Evolutionary conservation across 2,797 vertebrate species (phyloP).

Genomic region (Coilia nasus): DNA sequence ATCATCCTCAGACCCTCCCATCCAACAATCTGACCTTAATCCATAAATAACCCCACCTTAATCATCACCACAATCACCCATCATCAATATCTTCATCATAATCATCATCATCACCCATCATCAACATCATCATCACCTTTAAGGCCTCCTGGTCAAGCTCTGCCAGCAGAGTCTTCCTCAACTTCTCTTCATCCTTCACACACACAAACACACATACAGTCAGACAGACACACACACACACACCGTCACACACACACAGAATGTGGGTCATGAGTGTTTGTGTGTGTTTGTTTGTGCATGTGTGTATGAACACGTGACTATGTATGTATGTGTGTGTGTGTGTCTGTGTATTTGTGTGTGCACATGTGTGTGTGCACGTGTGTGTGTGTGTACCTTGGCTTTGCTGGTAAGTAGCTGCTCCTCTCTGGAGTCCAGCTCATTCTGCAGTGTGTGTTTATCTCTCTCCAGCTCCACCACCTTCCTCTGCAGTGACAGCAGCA

Average conservation of each 20-base stretch:
- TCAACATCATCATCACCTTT: conserved; percentile 79
- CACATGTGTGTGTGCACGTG: neutral
- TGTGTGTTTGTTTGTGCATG: too few relatives aligned
- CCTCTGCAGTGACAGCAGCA: conserved; percentile 94
- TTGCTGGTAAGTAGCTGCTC: conserved; percentile 83
- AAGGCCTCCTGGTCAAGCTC: conserved; percentile 92
- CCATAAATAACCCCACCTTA: too few relatives aligned
- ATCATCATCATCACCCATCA: neutral
- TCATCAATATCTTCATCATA: too few relatives aligned
- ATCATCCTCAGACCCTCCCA: too few relatives aligned
- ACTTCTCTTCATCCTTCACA: conserved; percentile 80
- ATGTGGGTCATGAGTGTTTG: neutral
- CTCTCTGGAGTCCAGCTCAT: conserved; percentile 86
- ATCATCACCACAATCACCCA: too few relatives aligned
- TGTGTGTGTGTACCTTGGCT: conserved; percentile 70
- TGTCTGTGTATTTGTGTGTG: too few relatives aligned
- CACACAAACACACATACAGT: conserved; percentile 35
- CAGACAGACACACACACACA: neutral
- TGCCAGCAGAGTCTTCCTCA: conserved; percentile 80
- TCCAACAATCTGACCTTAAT: too few relatives aligned
- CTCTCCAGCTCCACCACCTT: conserved; percentile 90
- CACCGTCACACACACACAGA: neutral
- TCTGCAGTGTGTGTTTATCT: conserved; percentile 87
- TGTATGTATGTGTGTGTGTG: neutral
- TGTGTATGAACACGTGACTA: neutral